Conservation (phyloP, 2,113 vertebrate species). For the Alces alces region DNA sequence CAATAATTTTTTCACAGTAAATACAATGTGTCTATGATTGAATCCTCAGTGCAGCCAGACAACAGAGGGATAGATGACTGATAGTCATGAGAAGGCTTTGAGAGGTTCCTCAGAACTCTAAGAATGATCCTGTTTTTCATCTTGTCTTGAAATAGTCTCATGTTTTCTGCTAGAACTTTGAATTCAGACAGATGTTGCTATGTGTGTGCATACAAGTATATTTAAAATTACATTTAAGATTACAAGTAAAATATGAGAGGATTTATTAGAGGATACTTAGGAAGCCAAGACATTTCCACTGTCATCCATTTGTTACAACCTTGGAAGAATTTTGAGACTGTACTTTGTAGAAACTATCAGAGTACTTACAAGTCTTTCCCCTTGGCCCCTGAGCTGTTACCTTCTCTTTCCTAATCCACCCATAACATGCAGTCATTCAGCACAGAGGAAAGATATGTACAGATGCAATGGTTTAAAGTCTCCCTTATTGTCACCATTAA, state of each 20-base stretch:
- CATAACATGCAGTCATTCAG: background rate
- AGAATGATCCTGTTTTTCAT: background rate
- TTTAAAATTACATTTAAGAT: constrained; percentile 6
- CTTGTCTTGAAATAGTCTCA: background rate
- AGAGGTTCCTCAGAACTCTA: background rate
- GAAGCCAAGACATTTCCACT: background rate
- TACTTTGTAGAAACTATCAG: background rate
- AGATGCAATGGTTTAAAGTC: background rate
- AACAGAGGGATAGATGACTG: background rate
- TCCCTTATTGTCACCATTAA: background rate
- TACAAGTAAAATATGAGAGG: background rate
- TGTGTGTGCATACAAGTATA: background rate
- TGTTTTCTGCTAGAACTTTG: background rate
- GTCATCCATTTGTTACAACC: background rate
- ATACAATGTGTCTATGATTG: background rate
- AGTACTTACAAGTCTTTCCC: background rate
- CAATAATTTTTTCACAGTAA: background rate
- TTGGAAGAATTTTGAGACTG: background rate
- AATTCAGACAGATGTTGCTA: background rate
- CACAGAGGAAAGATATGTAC: background rate
- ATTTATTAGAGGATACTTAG: background rate
- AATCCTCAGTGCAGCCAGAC: background rate
- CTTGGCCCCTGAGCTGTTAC: background rate
- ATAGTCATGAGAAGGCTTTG: background rate
- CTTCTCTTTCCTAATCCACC: background rate